Percentiles rank a stretch among this genome's conserved stretches.
Conservation (phyloP, 2,113 vertebrate species). For the Ondatra zibethicus region DNA sequence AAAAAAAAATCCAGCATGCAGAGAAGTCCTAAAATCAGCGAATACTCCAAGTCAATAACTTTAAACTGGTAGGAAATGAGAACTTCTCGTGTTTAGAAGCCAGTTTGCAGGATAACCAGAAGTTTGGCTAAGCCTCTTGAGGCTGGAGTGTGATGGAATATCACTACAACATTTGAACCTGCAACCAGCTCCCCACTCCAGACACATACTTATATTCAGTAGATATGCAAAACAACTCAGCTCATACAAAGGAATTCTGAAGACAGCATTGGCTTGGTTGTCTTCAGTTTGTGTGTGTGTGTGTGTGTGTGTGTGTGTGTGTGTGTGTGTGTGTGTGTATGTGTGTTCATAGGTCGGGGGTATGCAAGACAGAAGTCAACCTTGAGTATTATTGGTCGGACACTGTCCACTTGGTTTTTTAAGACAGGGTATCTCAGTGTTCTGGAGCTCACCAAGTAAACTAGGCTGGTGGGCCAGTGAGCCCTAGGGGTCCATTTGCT, state of each 20-base stretch:
- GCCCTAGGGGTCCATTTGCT: neutral
- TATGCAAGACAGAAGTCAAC: neutral
- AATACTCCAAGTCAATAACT: neutral
- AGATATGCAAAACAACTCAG: neutral
- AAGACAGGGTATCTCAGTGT: neutral
- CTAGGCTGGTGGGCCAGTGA: neutral
- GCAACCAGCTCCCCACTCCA: neutral
- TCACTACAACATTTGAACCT: neutral
- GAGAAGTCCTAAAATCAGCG: slow-evolving; percentile 37
- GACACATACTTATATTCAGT: neutral
- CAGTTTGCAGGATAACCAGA: slow-evolving; percentile 14
- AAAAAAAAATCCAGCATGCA: slow-evolving; percentile 34
- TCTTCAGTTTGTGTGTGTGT: neutral
- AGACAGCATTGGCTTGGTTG: neutral
- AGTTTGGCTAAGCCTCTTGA: neutral
- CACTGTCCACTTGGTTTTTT: neutral
- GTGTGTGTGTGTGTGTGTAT: neutral
- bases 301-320: neutral
- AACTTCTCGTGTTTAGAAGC: slow-evolving; percentile 44
- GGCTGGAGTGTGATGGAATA: neutral
- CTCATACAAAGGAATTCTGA: slow-evolving; percentile 30
- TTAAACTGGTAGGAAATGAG: slow-evolving; percentile 50
- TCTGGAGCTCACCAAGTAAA: neutral
- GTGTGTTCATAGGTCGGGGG: neutral
- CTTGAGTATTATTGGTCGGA: neutral